A percentile compares a stretch with the other conserved stretches of the same genome.
These are phyloP conservation scores for Andrena camellia DNA, from an alignment of 2,888 invertebrate genomes.

Conservation along the genomic window DNA sequence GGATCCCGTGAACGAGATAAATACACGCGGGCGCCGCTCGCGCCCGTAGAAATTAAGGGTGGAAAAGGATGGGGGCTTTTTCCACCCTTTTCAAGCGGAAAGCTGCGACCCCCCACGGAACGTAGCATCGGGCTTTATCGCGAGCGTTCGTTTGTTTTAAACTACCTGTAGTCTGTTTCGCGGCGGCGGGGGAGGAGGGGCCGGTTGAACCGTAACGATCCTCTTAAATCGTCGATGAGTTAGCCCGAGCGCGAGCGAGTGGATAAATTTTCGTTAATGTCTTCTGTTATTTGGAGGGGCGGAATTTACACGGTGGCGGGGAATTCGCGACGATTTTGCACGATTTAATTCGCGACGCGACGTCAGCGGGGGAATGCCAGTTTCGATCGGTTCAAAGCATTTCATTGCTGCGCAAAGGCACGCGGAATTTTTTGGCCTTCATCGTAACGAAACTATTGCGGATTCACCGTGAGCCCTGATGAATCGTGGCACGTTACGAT, in stretches of 20 bases:
- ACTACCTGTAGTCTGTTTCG: conserved; percentile 53
- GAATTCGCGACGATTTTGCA: conserved; percentile 45
- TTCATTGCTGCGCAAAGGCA: conserved; percentile 1
- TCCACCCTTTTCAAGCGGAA: background rate
- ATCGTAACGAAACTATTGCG: background rate
- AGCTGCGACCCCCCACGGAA: background rate
- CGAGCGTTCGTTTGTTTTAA: conserved; percentile 49
- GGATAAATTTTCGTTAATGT: conserved; percentile 58
- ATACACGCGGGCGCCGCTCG: conserved; percentile 3
- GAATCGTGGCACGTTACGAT: background rate
- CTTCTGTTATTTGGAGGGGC: conserved; percentile 47
- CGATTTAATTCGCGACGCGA: conserved; percentile 30
- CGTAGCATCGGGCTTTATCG: conserved; percentile 32
- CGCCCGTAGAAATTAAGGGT: conserved; percentile 28
- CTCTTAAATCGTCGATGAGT: conserved; percentile 58
- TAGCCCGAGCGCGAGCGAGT: conserved; percentile 50
- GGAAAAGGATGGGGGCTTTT: conserved; percentile 7
- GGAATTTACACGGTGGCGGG: conserved; percentile 41
- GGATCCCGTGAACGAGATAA: conserved; percentile 35
- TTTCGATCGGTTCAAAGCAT: conserved; percentile 1
- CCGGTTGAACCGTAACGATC: conserved; percentile 43
- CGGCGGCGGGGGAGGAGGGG: background rate
- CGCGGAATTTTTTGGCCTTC: background rate
- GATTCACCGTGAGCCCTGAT: background rate
- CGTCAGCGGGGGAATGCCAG: too few relatives aligned